phyloP scores from a whole-genome alignment of 2,797 vertebrate genomes.

The Urophycis tenuis region DNA sequence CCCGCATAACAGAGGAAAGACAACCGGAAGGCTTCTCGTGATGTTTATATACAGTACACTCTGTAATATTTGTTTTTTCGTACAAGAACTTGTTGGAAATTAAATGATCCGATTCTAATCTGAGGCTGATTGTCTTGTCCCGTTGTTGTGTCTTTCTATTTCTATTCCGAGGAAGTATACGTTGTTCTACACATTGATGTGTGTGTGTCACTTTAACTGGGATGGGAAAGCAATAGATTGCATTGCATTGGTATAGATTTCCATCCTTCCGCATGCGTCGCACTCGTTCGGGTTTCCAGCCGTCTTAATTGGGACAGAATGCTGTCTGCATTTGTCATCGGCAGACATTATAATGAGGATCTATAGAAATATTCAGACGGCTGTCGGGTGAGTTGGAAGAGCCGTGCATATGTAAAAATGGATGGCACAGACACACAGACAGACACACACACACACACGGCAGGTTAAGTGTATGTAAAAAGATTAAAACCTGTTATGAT shows the following conservation, averaged over 20 bases:
- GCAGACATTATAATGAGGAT: conserved; percentile 58
- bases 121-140: conserved; percentile 18
- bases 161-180: background rate
- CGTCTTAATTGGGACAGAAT: conserved; percentile 60
- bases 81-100: conserved; percentile 44
- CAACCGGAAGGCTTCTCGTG: conserved; percentile 15
- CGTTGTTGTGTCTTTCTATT: background rate
- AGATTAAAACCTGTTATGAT: background rate
- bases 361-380: conserved; percentile 38
- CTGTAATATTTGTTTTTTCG: conserved; percentile 55
- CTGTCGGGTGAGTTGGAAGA: conserved; percentile 42
- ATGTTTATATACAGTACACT: conserved; percentile 61
- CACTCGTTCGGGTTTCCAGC: conserved; percentile 21
- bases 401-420: conserved; percentile 45
- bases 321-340: conserved; percentile 53
- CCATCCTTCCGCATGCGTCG: background rate
- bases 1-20: background rate
- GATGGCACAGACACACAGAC: conserved; percentile 8
- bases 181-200: background rate
- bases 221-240: background rate
- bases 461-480: conserved; percentile 17
- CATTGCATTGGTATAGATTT: background rate
- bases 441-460: background rate
- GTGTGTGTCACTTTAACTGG: background rate
- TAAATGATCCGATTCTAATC: conserved; percentile 45